Percentiles rank a stretch among this genome's conserved stretches.
Evolutionary conservation across 2,888 invertebrate genomes (phyloP).

Genomic region (Sarcophaga variegata): DNA sequence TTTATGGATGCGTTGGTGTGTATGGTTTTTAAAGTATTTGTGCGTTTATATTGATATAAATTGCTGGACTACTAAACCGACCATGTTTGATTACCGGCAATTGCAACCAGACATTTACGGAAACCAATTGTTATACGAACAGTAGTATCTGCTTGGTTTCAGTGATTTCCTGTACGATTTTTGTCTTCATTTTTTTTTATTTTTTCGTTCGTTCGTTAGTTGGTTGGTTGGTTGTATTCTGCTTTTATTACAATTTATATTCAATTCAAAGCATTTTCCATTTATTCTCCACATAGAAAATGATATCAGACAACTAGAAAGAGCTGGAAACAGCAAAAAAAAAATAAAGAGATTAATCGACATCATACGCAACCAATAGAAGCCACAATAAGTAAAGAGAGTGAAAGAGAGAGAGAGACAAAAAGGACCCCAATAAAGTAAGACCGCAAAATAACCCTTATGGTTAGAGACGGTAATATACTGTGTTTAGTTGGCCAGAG

Average conservation of each 20-base stretch:
- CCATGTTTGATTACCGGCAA: slow-evolving; percentile 66
- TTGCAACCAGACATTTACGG: slow-evolving; percentile 61
- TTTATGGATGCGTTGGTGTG: neutral
- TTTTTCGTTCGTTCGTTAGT: neutral
- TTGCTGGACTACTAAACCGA: slow-evolving; percentile 38
- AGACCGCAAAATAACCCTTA: slow-evolving; percentile 37
- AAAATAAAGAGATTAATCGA: no score
- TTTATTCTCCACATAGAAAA: no score
- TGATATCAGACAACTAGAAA: no score
- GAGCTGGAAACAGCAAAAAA: no score
- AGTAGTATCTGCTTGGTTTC: slow-evolving; percentile 50
- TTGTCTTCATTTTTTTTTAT: neutral
- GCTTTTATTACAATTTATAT: no score
- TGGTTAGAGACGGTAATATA: slow-evolving; percentile 6
- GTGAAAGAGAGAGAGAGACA: neutral
- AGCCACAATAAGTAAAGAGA: neutral
- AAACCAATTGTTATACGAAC: slow-evolving; percentile 61
- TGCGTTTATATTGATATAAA: slow-evolving; percentile 31
- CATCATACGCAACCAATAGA: slow-evolving; percentile 16
- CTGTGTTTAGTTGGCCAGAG: no score
- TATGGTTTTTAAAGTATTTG: neutral
- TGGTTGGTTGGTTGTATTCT: no score
- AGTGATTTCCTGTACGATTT: slow-evolving; percentile 46
- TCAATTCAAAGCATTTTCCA: no score
- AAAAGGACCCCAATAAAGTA: neutral